These are phyloP conservation scores for Petrocephalus microphthalmus DNA, from an alignment of 2,113 vertebrate species.

Conservation along the genomic window DNA sequence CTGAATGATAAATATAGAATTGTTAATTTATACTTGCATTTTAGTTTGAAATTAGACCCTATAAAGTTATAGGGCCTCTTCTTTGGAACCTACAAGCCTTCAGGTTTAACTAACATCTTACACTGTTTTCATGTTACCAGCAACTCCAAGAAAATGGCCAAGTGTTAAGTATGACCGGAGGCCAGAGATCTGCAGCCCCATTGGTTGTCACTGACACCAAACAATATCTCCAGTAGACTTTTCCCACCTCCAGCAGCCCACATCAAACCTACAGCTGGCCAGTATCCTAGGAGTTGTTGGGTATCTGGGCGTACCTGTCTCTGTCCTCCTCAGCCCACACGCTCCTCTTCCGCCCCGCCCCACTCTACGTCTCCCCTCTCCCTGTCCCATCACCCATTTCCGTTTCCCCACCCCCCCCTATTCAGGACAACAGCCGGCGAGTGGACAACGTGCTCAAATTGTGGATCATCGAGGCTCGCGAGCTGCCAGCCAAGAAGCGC, in stretches of 20 bases:
- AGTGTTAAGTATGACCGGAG: not conserved
- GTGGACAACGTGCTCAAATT: constrained; percentile 92
- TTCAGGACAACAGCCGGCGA: constrained; percentile 90
- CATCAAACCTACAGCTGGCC: not conserved
- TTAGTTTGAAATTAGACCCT: not conserved
- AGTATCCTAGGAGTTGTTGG: not conserved
- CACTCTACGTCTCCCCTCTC: not conserved
- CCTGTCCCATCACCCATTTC: not conserved
- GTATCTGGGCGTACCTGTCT: not conserved
- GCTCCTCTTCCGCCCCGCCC: not conserved
- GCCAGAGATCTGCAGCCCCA: not conserved
- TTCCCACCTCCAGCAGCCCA: not conserved
- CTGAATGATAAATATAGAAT: not conserved
- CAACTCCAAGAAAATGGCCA: not conserved
- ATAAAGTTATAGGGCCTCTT: not conserved
- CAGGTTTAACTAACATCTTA: not conserved
- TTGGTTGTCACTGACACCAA: not conserved
- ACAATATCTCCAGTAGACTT: not conserved
- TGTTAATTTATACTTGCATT: not conserved
- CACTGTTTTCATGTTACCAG: not conserved
- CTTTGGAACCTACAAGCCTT: not conserved
- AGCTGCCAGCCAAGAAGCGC: constrained; percentile 91
- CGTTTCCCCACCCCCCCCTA: not conserved
- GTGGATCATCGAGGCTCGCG: constrained; percentile 94
- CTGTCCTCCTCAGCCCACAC: constrained; percentile 14